Base-by-base conservation (phyloP, 2,113 vertebrate species). In the Gavia stellata region DNA sequence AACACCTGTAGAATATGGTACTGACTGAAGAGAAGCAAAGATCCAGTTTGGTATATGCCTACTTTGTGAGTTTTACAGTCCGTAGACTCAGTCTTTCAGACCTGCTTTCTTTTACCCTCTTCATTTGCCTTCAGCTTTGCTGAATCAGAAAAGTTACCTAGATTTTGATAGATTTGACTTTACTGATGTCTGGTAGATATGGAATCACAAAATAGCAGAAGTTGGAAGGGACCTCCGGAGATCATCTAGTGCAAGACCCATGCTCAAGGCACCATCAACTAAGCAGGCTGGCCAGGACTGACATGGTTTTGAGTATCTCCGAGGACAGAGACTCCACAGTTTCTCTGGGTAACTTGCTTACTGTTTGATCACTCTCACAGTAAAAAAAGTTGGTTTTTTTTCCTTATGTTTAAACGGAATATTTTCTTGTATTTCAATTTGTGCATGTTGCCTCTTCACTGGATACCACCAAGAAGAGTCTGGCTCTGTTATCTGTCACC, bases 1-100 rank as follows among this genome's bases (percentile, higher is more conserved):
- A 99, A 99, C 95, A 99, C 99, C 75, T 99, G 99, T 75, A 98
- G 98, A 95, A 99, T 99, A 97, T 99, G 99, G 99, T 98, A 95
- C 72, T 99, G 98, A 99, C n/a, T 25, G 87, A 95, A 87, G 90
- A 85, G n/a, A 63, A 92, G 29, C 42, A 40, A 77, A 20, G 77
- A 82, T 63, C 50, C 66, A 26, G 53, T 66, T 45, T 52, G 34
- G 47, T 47, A 38, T 55, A 16, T 47, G 34, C 14, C 61, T 79
- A 25, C 67, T 73, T 33, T 52, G 18, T 26, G 77, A 88, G 47
- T 79, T 75, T 84, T 34, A 21, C 31, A 80, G 52, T 49, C 63
- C 93, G 88, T 92, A 97, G 96, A 89, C 17, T 71, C 53, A 58
- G 14, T 24, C 40, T 16, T 86, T 79, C 29, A 63, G 49, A 52